Conservation (phyloP, 2,113 vertebrate species). For the Salvator merianae region DNA sequence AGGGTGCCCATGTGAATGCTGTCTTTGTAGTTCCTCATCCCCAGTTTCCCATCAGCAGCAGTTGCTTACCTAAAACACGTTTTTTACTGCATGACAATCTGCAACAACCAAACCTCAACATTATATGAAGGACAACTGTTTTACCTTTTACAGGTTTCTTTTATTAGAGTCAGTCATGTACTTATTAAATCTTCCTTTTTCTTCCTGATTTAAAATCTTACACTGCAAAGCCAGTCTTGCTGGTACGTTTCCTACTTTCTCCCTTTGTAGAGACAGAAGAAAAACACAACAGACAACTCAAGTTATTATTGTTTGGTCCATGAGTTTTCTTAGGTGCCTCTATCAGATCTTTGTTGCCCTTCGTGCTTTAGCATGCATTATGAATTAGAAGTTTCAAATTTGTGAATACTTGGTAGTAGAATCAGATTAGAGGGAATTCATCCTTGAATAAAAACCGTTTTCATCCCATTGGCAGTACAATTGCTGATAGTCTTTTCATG, state of each 20-base stretch:
- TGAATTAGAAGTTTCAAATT: slow-evolving; percentile 2
- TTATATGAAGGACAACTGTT: too few species aligned
- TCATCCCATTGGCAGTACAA: background rate
- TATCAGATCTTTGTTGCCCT: background rate
- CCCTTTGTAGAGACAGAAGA: background rate
- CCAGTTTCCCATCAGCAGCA: too few species aligned
- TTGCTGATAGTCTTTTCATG: background rate
- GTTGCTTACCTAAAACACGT: too few species aligned
- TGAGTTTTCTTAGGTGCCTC: background rate
- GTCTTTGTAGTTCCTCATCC: too few species aligned
- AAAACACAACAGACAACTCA: background rate
- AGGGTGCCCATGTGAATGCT: too few species aligned
- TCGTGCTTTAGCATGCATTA: background rate
- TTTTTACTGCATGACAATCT: too few species aligned
- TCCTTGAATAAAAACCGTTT: background rate
- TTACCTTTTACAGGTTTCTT: too few species aligned
- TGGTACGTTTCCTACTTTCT: background rate
- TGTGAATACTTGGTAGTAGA: background rate
- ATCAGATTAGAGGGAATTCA: background rate
- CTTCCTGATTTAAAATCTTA: background rate
- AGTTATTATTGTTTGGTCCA: background rate
- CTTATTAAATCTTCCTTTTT: background rate
- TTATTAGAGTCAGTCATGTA: background rate
- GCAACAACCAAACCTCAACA: too few species aligned
- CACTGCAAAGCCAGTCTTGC: background rate